Evolutionary conservation across 2,113 vertebrate genomes (phyloP).

Genomic region (Pleuronectes platessa): DNA sequence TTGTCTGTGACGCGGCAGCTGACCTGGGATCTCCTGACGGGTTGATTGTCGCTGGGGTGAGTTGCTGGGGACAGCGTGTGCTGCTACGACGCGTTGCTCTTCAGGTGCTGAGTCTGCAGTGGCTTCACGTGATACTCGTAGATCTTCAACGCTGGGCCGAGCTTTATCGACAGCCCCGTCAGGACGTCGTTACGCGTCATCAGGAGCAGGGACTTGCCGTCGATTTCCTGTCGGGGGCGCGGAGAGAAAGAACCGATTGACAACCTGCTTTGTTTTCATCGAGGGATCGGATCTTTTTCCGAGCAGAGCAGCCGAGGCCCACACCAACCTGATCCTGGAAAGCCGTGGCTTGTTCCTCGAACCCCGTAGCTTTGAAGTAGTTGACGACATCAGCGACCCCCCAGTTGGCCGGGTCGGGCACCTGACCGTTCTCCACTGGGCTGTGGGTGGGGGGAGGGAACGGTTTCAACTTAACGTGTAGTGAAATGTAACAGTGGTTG

Average conservation of each 20-base stretch:
- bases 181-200: slow-evolving; percentile 99
- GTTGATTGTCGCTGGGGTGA: slow-evolving; percentile 80
- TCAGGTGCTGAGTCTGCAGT: slow-evolving; percentile 96
- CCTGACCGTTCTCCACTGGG: slow-evolving; percentile 90
- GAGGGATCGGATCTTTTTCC: neutral
- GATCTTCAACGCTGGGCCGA: slow-evolving; percentile 98
- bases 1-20: slow-evolving; percentile 66
- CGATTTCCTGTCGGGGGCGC: slow-evolving; percentile 89
- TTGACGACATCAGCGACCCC: slow-evolving; percentile 94
- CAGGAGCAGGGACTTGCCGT: slow-evolving; percentile 96
- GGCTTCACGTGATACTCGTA: slow-evolving; percentile 99
- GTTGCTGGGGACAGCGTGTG: neutral
- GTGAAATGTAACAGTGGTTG: neutral
- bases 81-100: slow-evolving; percentile 90
- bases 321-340: slow-evolving; percentile 95
- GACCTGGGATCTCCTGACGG: slow-evolving; percentile 70
- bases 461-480: neutral
- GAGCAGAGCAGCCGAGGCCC: neutral
- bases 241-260: slow-evolving; percentile 49
- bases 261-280: neutral
- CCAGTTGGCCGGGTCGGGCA: slow-evolving; percentile 95
- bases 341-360: slow-evolving; percentile 95
- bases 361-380: slow-evolving; percentile 97
- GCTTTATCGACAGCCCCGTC: slow-evolving; percentile 98
- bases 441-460: slow-evolving; percentile 43